Percentiles rank a stretch among this genome's conserved stretches.
Conservation (phyloP, 2,113 vertebrate species). For the Ondatra zibethicus region DNA sequence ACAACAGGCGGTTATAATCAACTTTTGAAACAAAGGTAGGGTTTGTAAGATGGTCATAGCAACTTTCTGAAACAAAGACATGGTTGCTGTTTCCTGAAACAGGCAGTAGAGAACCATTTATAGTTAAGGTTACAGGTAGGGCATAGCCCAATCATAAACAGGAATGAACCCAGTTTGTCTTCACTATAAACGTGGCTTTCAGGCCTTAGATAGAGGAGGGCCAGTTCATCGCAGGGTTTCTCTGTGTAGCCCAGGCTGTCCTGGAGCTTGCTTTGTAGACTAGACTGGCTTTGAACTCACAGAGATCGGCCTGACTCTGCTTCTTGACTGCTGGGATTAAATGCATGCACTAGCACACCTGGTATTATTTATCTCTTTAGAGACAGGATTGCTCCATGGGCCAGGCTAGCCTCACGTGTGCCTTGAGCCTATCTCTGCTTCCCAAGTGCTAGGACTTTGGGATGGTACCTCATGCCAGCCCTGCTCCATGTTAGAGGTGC, state of each 20-base stretch:
- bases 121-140: neutral
- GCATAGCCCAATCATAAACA: neutral
- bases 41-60: neutral
- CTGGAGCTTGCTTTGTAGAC: neutral
- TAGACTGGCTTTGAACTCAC: neutral
- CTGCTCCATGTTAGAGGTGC: neutral
- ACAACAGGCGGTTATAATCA: neutral
- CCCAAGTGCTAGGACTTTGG: neutral
- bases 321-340: neutral
- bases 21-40: neutral
- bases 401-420: neutral
- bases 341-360: neutral
- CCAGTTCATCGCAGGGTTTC: neutral
- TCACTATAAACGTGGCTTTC: neutral
- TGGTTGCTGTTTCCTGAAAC: neutral
- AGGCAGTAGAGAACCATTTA: neutral
- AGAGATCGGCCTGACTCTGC: neutral
- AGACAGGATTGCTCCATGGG: neutral
- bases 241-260: neutral
- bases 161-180: neutral
- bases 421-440: neutral
- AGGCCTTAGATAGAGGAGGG: neutral
- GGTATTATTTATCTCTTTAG: neutral
- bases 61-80: neutral
- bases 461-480: no score